These are phyloP conservation scores for Hystrix cristata DNA, from an alignment of 2,113 vertebrate genomes.

Conservation along the genomic window DNA sequence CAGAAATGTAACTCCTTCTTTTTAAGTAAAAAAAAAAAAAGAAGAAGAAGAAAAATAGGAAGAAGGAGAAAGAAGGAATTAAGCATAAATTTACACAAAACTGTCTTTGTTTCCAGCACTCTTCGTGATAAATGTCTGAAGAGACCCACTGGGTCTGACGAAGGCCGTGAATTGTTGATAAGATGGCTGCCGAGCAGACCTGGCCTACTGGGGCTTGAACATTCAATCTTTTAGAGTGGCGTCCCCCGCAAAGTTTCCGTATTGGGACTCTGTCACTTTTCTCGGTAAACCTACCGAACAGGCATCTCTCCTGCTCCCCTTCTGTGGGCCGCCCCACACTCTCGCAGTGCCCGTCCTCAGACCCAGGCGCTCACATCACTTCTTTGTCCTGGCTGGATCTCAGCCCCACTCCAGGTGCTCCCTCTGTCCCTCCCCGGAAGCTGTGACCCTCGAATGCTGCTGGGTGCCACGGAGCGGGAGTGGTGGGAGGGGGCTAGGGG, in stretches of 20 bases:
- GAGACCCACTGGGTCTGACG: neutral
- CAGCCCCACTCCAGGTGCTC: neutral
- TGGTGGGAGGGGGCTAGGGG: fast-evolving
- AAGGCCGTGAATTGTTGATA: neutral
- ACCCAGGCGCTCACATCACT: neutral
- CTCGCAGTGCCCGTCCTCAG: too few species aligned
- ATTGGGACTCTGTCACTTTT: neutral
- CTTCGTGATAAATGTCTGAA: neutral
- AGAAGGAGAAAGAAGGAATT: neutral
- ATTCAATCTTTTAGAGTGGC: neutral
- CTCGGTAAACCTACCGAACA: neutral
- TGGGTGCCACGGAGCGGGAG: neutral
- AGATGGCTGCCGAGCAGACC: too few species aligned
- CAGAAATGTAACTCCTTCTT: neutral
- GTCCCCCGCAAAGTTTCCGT: neutral
- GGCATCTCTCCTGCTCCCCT: neutral
- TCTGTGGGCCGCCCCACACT: neutral
- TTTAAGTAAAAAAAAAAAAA: neutral
- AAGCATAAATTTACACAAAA: neutral
- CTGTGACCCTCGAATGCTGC: neutral
- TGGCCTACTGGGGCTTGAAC: neutral
- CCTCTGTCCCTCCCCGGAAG: neutral
- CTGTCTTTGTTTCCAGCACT: neutral
- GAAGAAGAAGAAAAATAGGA: neutral
- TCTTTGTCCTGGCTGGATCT: too few species aligned